These are phyloP conservation scores for Glaucomys volans DNA, from an alignment of 2,113 vertebrate species.

Conservation along the genomic window DNA sequence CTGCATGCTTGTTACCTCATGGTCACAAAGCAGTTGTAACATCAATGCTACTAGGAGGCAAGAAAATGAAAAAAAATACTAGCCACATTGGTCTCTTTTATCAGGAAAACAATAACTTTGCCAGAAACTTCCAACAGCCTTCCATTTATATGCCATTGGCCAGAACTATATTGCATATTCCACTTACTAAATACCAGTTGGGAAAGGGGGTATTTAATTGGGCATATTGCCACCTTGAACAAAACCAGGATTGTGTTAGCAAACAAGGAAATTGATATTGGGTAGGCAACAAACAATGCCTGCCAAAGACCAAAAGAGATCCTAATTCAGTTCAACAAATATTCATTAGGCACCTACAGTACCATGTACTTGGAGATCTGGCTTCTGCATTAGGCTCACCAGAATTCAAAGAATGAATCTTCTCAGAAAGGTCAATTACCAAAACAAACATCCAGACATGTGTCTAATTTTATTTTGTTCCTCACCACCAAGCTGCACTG, in stretches of 20 bases:
- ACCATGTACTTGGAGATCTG: conserved; percentile 34
- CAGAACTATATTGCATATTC: neutral
- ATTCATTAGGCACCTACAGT: conserved; percentile 1
- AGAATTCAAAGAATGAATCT: conserved; percentile 62
- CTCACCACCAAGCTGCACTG: neutral
- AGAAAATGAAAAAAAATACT: neutral
- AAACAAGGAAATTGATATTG: conserved; percentile 54
- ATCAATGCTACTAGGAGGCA: neutral
- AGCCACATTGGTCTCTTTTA: conserved; percentile 20
- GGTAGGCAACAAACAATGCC: conserved; percentile 43
- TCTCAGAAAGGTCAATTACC: conserved; percentile 12
- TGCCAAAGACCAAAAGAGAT: conserved; percentile 18
- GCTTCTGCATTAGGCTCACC: conserved; percentile 31
- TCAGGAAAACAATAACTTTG: conserved; percentile 37
- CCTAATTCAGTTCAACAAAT: neutral
- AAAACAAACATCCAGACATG: neutral
- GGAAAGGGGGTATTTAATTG: conserved; percentile 42
- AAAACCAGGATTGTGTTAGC: conserved; percentile 62
- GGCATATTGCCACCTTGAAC: conserved; percentile 49
- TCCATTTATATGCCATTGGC: conserved; percentile 45
- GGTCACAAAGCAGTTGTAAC: conserved; percentile 20
- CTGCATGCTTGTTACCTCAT: neutral
- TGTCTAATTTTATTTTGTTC: conserved; percentile 62
- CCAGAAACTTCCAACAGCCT: conserved; percentile 1
- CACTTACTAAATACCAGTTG: neutral